Evolutionary conservation across 2,113 vertebrate species (phyloP), one percentile per base, ranked within the genome.

Genomic region (Psilopsiagon aurifrons): DNA sequence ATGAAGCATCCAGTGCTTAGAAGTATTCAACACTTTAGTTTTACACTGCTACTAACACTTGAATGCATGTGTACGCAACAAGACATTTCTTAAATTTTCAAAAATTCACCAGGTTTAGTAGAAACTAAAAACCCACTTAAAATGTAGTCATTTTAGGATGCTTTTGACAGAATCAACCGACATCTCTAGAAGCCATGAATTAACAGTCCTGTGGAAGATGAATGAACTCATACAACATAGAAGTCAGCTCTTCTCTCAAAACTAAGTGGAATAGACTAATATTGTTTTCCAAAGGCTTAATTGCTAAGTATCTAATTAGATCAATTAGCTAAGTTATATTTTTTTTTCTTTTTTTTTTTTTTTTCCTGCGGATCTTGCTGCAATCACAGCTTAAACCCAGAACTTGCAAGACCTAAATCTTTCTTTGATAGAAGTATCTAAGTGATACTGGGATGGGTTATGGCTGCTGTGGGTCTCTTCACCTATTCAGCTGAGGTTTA

Each of bases 1-100:
- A 95, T 91, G 94, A 95, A 96, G 90, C 94, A 96, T 97, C 97
- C 89, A 71, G 46, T 94, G 54, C 84, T 77, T 49, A 77, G 79
- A 94, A 96, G 77, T 71, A 43, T 92, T 90, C 83, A 95, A 93
- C 91, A 90, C 64, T 88, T 91, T n/a, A 68, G 62, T 96, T 92
- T 96, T 92, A 76, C 2, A 2, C n/a, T 60, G 44, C 67, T 80
- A 15, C 51, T 93, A 97, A 94, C 52, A 27, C 62, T 75, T 74
- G 67, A 88, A 73, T 79, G 71, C 17, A 69, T 54, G 41, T 25
- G 39, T 46, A 90, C 77, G 84, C 33, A 83, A 71, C 14, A 41
- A 79, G 75, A 83, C 62, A 49, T 74, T 88, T 78, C 64, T 91
- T 63, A 79, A 55, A 92, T 82, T 87, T 74, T 49, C 47, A 74